Evolutionary conservation across 2,113 vertebrate species (phyloP).

Genomic region (Pollimyrus isidori): DNA sequence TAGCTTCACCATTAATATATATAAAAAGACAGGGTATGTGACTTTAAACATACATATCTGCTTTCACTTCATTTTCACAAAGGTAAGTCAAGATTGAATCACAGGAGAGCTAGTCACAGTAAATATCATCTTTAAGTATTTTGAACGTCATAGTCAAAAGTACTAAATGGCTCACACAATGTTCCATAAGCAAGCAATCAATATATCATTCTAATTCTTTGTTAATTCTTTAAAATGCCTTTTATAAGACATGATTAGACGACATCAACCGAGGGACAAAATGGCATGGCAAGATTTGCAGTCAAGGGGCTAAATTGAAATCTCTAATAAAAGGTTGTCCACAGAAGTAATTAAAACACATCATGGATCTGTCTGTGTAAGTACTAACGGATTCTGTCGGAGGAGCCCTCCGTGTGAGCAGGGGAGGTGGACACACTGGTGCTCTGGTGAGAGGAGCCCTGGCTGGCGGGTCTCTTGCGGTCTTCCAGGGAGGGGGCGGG

Average conservation of each 20-base stretch:
- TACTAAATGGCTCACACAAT: not conserved
- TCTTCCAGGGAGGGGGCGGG: slow-evolving; percentile 90
- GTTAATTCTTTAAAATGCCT: not conserved
- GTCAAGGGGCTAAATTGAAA: not conserved
- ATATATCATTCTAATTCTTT: not conserved
- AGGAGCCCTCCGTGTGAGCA: slow-evolving; percentile 80
- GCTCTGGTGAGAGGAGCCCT: slow-evolving; percentile 83
- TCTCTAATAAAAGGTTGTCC: not conserved
- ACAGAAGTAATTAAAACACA: not conserved
- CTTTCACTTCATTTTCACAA: not conserved
- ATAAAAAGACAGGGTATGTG: not conserved
- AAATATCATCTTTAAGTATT: not conserved
- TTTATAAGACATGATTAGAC: not conserved
- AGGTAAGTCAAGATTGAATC: not conserved
- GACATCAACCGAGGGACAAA: no score
- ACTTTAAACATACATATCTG: not conserved
- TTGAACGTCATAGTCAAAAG: not conserved
- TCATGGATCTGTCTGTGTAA: not conserved
- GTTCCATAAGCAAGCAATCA: not conserved
- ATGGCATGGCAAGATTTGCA: not conserved
- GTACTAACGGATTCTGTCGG: slow-evolving; percentile 82
- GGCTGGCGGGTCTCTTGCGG: slow-evolving; percentile 79
- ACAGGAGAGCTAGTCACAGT: not conserved
- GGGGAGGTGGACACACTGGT: slow-evolving; percentile 95
- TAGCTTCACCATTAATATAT: slow-evolving; percentile 55